Percentiles rank a stretch among this genome's conserved stretches.
Evolutionary conservation across 2,797 vertebrate species (phyloP).

Genomic region (Adelosebastes latens): DNA sequence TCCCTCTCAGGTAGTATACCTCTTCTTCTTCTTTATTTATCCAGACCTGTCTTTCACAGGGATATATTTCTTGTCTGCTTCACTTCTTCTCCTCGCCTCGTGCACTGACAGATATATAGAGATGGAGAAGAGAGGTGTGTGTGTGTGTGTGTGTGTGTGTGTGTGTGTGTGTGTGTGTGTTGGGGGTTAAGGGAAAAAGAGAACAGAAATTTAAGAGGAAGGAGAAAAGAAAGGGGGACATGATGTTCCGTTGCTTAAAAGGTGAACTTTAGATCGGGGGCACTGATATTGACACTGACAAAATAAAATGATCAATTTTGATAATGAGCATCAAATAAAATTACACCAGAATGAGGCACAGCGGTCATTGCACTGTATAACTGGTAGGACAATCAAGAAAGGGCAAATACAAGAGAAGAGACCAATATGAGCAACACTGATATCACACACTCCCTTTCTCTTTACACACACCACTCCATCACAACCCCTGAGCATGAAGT

Average conservation of each 20-base stretch:
- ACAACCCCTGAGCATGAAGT: not conserved
- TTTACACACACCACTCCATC: not conserved
- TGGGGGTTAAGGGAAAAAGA: not conserved
- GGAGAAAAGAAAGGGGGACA: not conserved
- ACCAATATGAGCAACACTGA: slow-evolving; percentile 4
- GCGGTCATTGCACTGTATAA: not conserved
- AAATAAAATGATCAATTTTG: slow-evolving; percentile 20
- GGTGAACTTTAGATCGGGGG: slow-evolving; percentile 4
- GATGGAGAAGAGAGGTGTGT: not conserved
- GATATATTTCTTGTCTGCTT: slow-evolving; percentile 65
- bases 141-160: too few species aligned
- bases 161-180: too few species aligned
- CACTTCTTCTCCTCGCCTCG: slow-evolving; percentile 51
- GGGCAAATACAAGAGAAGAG: not conserved
- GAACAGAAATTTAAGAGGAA: not conserved
- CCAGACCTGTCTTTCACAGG: slow-evolving; percentile 66
- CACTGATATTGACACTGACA: not conserved
- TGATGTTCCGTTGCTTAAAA: slow-evolving; percentile 14
- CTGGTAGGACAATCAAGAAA: not conserved
- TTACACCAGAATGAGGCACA: slow-evolving; percentile 5
- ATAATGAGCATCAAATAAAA: slow-evolving; percentile 12
- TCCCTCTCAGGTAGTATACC: slow-evolving; percentile 49
- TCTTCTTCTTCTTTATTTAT: slow-evolving; percentile 75
- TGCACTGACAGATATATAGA: slow-evolving; percentile 61
- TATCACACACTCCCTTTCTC: not conserved